A percentile compares a stretch with the other conserved stretches of the same genome.
phyloP scores from a whole-genome alignment of 2,113 vertebrate species.

The Mystacornis crossleyi region DNA sequence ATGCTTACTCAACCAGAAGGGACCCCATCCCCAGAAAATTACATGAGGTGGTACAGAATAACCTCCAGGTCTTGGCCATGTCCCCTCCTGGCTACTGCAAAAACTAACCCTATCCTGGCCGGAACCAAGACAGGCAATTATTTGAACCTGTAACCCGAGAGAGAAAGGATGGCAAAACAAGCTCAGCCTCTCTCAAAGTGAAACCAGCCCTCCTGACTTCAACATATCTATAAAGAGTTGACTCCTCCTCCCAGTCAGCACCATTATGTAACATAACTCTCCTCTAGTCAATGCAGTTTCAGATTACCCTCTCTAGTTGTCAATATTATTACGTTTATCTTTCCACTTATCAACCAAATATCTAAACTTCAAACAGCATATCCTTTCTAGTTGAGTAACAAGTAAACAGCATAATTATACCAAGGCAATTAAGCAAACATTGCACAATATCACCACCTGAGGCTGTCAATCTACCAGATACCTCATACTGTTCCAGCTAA shows the following conservation, averaged over 20 bases:
- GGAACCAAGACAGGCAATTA: not conserved
- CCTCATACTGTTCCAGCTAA: not conserved
- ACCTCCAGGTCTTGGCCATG: not conserved
- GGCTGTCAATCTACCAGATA: not conserved
- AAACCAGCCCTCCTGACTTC: not conserved
- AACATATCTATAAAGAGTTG: not conserved
- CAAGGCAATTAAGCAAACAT: not conserved
- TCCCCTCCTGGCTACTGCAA: not conserved
- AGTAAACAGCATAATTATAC: not conserved
- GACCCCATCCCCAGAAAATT: not conserved
- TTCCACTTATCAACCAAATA: conserved; percentile 1
- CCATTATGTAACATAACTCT: not conserved
- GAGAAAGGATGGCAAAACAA: not conserved
- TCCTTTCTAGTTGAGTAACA: conserved; percentile 22
- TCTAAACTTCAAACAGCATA: conserved; percentile 1
- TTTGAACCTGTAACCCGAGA: not conserved
- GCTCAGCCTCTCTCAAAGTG: not conserved
- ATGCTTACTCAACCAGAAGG: not conserved
- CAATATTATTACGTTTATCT: not conserved
- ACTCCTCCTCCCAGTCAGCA: not conserved
- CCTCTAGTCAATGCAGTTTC: not conserved
- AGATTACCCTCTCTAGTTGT: not conserved
- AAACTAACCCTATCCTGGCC: not conserved
- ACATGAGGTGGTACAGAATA: not conserved
- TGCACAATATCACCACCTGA: not conserved